phyloP scores from a whole-genome alignment of 2,888 invertebrate genomes.

The Ametastegia equiseti region DNA sequence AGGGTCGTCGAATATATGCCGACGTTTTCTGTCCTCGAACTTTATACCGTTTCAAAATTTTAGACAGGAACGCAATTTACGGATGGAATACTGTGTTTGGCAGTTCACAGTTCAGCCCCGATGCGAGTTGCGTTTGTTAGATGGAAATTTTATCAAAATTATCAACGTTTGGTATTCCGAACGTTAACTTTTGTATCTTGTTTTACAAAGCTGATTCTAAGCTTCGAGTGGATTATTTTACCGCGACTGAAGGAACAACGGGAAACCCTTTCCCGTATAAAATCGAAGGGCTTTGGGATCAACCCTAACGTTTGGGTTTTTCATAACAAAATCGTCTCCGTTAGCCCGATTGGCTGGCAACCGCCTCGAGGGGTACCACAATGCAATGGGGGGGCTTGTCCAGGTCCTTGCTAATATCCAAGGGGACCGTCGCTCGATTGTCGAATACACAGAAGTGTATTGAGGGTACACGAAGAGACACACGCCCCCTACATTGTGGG shows the following conservation, averaged over 20 bases:
- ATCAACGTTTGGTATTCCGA: neutral
- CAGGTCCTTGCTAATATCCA: constrained; percentile 38
- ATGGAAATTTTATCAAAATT: neutral
- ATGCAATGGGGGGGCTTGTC: constrained; percentile 63
- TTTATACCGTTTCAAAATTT: neutral
- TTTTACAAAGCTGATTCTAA: no score
- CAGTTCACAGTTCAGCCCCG: neutral
- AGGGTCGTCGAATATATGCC: neutral
- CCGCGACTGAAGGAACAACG: neutral
- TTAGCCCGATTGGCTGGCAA: constrained; percentile 69
- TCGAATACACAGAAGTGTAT: constrained; percentile 7
- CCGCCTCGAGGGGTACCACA: constrained; percentile 62
- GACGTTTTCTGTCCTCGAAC: neutral
- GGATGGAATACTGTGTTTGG: neutral
- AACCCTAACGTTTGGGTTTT: constrained; percentile 68
- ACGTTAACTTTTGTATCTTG: no score
- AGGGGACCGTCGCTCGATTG: constrained; percentile 42
- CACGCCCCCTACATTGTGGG: constrained; percentile 48
- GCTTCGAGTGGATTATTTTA: neutral
- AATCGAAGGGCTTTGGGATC: constrained; percentile 59
- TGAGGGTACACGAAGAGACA: constrained; percentile 37
- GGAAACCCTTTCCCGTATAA: constrained; percentile 16
- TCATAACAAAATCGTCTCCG: constrained; percentile 71
- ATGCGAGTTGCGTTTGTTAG: neutral
- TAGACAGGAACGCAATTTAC: neutral